A percentile compares a stretch with the other conserved stretches of the same genome.
These are phyloP conservation scores for Drosophila mettleri DNA, from an alignment of 2,888 invertebrate species.

Conservation along the genomic window DNA sequence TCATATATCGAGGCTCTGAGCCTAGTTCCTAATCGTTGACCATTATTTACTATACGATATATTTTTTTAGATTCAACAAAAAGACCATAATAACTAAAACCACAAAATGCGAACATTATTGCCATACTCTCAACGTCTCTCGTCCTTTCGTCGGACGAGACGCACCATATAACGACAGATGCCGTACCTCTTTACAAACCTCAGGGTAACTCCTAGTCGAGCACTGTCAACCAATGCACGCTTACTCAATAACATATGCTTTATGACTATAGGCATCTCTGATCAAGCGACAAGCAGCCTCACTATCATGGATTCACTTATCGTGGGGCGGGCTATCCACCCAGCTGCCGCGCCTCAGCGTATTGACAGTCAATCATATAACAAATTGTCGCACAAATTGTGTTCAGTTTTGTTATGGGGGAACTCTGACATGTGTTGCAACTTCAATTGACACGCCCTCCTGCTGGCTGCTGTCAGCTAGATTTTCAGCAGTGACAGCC, in stretches of 20 bases:
- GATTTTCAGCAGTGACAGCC: constrained; percentile 29
- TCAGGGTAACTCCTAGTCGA: background rate
- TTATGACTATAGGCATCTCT: background rate
- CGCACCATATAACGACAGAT: too few relatives aligned
- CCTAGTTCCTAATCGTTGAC: too few relatives aligned
- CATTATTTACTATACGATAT: too few relatives aligned
- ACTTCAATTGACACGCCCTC: constrained; percentile 52
- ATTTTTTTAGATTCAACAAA: too few relatives aligned
- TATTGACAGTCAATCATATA: background rate
- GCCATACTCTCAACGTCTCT: too few relatives aligned
- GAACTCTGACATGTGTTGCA: constrained; percentile 59
- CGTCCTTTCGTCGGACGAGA: too few relatives aligned
- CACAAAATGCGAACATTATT: too few relatives aligned
- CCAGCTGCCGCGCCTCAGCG: constrained; percentile 46
- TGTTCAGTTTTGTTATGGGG: background rate
- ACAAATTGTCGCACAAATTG: too few relatives aligned
- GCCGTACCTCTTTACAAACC: too few relatives aligned
- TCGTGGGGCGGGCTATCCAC: background rate
- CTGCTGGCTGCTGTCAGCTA: constrained; percentile 20
- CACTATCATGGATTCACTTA: background rate
- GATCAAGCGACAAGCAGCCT: background rate
- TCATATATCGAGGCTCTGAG: too few relatives aligned
- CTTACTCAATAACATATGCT: constrained; percentile 2
- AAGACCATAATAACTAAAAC: too few relatives aligned
- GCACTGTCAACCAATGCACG: background rate